These are phyloP conservation scores for Sarcophaga variegata DNA, from an alignment of 2,888 invertebrate genomes.

Conservation along the genomic window DNA sequence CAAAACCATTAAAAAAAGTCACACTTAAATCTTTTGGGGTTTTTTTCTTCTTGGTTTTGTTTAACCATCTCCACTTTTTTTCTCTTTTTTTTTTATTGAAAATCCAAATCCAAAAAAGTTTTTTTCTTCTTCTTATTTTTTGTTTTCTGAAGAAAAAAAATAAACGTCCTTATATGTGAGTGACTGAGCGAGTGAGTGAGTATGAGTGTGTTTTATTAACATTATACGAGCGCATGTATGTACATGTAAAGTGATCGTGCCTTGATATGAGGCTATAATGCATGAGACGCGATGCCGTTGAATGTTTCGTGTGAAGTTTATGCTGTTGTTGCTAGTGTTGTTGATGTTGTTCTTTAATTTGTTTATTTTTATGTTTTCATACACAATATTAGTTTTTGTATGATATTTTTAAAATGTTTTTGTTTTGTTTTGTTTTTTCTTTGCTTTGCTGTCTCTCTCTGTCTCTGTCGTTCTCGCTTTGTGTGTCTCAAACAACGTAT, in stretches of 20 bases:
- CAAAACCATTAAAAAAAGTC: constrained; percentile 68
- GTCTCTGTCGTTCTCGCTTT: neutral
- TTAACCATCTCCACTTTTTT: neutral
- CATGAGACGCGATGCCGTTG: neutral
- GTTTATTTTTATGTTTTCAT: neutral
- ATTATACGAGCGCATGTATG: neutral
- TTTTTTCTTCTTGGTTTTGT: constrained; percentile 6
- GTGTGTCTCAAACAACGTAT: constrained; percentile 37
- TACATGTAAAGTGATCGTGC: constrained; percentile 8
- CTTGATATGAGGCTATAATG: neutral
- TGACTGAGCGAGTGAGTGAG: neutral
- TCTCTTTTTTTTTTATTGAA: constrained; percentile 1
- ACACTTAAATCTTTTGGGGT: constrained; percentile 50
- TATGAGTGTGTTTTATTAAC: constrained; percentile 31
- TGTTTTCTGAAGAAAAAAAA: constrained; percentile 28
- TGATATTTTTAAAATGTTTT: constrained; percentile 32
- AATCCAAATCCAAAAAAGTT: neutral
- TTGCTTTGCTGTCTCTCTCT: neutral
- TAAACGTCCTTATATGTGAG: constrained; percentile 6
- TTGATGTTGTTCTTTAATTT: neutral
- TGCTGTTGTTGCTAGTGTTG: neutral
- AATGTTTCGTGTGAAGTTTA: constrained; percentile 47
- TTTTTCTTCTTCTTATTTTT: neutral
- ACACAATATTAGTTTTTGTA: constrained; percentile 23
- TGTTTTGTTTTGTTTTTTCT: neutral